Conservation (phyloP, 1,140 invertebrate species). For the Pseudomyrmex dendroicus region DNA sequence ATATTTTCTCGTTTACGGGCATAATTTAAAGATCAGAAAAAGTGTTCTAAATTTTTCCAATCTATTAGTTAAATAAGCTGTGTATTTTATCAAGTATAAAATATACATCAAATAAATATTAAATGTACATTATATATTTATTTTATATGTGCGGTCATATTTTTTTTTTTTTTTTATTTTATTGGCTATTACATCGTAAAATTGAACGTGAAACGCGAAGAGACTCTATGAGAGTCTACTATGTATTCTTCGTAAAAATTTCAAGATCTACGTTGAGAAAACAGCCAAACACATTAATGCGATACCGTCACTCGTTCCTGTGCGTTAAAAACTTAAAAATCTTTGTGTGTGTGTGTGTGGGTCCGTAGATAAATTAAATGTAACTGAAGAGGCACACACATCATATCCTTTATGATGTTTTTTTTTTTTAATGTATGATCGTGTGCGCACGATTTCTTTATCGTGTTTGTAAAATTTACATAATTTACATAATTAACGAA, state of each 20-base stretch:
- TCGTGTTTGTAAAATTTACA: neutral
- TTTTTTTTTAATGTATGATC: too few relatives aligned
- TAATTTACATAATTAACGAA: neutral
- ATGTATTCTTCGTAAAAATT: conserved; percentile 65
- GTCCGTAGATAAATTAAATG: conserved; percentile 67
- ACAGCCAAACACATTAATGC: conserved; percentile 62
- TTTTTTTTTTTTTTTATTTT: neutral
- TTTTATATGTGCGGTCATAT: neutral
- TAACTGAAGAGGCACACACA: neutral
- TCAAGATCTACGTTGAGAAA: conserved; percentile 55
- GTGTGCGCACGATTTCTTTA: too few relatives aligned
- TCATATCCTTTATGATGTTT: too few relatives aligned
- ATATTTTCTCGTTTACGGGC: neutral
- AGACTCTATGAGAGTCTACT: conserved; percentile 32
- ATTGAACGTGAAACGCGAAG: conserved; percentile 46
- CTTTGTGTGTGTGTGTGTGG: neutral
- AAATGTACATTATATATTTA: too few relatives aligned
- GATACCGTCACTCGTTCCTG: conserved; percentile 63
- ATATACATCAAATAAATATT: too few relatives aligned
- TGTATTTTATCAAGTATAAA: neutral
- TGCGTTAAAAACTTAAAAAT: conserved; percentile 69
- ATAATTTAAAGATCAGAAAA: neutral
- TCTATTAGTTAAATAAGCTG: neutral
- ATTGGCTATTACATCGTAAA: conserved; percentile 62
- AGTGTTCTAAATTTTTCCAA: too few relatives aligned